These are phyloP conservation scores for Piprites chloris DNA, from an alignment of 2,113 vertebrate genomes.

Conservation along the genomic window DNA sequence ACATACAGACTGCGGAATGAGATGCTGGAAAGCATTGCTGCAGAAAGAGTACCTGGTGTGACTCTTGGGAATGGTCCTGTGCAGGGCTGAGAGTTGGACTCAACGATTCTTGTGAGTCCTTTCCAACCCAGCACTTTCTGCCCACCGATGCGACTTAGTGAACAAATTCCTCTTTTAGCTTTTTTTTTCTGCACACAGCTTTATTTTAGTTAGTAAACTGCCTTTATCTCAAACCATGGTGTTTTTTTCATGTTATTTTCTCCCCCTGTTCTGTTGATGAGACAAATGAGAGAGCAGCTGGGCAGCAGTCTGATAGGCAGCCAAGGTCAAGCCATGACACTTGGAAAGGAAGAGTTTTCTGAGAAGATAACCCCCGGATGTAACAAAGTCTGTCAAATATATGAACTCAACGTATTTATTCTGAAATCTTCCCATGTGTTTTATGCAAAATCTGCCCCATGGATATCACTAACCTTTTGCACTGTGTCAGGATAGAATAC, in stretches of 20 bases:
- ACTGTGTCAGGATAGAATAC: background rate
- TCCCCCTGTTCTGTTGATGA: background rate
- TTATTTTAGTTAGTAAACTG: fast-evolving
- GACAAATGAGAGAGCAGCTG: background rate
- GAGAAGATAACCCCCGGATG: background rate
- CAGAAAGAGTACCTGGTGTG: background rate
- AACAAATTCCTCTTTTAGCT: background rate
- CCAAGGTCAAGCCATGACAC: background rate
- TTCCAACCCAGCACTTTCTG: background rate
- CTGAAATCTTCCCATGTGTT: background rate
- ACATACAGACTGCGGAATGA: background rate
- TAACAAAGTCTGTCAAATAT: background rate
- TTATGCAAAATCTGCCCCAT: background rate
- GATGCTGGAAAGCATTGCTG: background rate
- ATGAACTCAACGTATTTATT: background rate
- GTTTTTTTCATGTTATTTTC: background rate
- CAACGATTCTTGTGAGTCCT: background rate
- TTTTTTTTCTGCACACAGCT: background rate
- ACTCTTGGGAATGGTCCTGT: background rate
- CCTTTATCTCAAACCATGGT: background rate
- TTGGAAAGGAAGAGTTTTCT: background rate
- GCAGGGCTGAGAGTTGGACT: background rate
- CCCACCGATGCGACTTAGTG: fast-evolving
- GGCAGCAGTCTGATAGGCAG: background rate
- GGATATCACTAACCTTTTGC: background rate